These are phyloP conservation scores for Sepioteuthis lessoniana DNA, from an alignment of 2,888 invertebrate species.

Conservation along the genomic window DNA sequence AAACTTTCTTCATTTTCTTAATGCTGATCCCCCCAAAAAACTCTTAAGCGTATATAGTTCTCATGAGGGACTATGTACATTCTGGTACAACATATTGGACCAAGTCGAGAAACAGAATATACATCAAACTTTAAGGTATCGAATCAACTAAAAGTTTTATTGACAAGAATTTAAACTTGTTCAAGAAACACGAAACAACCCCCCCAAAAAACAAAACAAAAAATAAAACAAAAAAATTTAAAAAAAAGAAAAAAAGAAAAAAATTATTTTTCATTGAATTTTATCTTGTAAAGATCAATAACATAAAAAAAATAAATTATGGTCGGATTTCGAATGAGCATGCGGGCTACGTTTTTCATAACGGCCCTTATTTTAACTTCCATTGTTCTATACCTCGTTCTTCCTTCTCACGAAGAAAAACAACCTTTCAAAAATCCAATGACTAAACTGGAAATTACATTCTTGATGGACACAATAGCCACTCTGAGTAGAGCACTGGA, in stretches of 20 bases:
- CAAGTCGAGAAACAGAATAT: background rate
- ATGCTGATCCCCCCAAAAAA: background rate
- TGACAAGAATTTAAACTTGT: too few species aligned
- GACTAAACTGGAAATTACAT: background rate
- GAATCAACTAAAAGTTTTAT: too few species aligned
- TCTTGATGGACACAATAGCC: background rate
- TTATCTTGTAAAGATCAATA: too few species aligned
- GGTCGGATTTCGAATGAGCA: background rate
- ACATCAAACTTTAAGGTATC: too few species aligned
- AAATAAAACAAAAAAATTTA: too few species aligned
- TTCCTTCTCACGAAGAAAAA: background rate
- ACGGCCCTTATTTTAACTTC: background rate
- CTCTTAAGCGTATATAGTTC: background rate
- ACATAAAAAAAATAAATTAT: background rate
- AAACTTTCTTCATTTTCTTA: too few species aligned
- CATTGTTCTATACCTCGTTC: background rate
- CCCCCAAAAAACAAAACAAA: too few species aligned
- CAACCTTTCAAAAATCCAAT: conserved; percentile 34
- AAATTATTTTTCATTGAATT: too few species aligned
- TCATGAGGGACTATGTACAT: too few species aligned
- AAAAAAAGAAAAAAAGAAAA: too few species aligned
- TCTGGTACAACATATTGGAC: background rate
- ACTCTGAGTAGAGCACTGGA: background rate
- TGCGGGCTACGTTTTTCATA: background rate
- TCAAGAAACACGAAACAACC: too few species aligned